These are phyloP conservation scores for Zosterops lateralis DNA, from an alignment of 2,113 vertebrate species.

Conservation along the genomic window DNA sequence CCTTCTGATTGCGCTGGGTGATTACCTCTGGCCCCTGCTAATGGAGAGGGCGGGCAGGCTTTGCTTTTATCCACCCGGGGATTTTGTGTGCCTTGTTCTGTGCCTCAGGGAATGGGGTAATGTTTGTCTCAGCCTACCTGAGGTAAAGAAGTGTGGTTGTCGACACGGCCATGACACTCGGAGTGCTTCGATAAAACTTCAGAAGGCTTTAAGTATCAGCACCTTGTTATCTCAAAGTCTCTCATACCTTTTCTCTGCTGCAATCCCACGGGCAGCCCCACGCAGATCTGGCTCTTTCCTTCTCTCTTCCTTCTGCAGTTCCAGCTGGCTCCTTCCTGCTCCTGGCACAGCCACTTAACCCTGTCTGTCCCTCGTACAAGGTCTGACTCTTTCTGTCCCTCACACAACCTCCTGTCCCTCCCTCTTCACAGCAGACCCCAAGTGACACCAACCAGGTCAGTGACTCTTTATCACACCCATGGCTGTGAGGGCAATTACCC, in stretches of 20 bases:
- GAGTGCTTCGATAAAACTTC: neutral
- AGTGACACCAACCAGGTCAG: neutral
- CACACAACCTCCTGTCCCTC: neutral
- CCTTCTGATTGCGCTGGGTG: neutral
- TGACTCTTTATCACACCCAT: neutral
- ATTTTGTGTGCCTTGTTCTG: neutral
- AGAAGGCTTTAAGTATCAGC: neutral
- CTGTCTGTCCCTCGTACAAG: too few relatives aligned
- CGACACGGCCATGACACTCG: neutral
- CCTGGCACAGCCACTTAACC: neutral
- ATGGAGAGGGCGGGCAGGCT: neutral
- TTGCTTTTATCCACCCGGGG: accelerated
- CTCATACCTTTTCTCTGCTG: neutral
- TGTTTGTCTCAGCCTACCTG: neutral
- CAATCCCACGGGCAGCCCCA: neutral
- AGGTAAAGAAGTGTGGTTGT: neutral
- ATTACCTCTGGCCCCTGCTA: neutral
- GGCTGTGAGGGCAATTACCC: neutral
- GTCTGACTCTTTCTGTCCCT: too few relatives aligned
- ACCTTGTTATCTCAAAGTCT: neutral
- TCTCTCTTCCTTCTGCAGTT: neutral
- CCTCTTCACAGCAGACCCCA: neutral
- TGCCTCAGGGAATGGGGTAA: accelerated
- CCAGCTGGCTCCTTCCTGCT: neutral
- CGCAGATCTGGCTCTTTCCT: neutral